Conservation (phyloP, 1,140 invertebrate genomes). For the Procambarus clarkii region DNA sequence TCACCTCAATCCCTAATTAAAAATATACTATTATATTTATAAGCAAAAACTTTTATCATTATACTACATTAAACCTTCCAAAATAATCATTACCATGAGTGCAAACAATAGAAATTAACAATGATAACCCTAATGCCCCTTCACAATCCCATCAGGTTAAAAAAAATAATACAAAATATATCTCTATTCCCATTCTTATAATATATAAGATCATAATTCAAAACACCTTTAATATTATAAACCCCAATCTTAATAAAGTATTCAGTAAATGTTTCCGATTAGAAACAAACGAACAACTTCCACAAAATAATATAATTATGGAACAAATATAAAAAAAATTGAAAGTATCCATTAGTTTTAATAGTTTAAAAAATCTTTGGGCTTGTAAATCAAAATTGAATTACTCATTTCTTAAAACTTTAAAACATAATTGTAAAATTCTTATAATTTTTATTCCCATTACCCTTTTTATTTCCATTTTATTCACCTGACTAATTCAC, state of each 20-base stretch:
- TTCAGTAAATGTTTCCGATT: background rate
- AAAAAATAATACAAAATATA: conserved; percentile 32
- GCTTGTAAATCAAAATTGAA: no score
- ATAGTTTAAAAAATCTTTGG: background rate
- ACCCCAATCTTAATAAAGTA: conserved; percentile 9
- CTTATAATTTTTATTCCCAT: background rate
- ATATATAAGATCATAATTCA: no score
- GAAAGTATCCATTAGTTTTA: background rate
- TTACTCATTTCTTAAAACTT: no score
- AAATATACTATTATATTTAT: background rate
- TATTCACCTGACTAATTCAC: background rate
- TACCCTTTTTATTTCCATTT: no score
- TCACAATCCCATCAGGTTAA: conserved; percentile 8
- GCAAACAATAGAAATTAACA: background rate
- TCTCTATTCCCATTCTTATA: background rate
- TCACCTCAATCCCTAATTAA: background rate
- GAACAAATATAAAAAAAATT: background rate
- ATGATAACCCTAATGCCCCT: conserved; percentile 6
- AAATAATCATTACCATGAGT: conserved; percentile 19
- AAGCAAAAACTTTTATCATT: background rate
- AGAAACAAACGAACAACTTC: background rate
- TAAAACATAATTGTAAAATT: background rate
- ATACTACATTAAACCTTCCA: background rate
- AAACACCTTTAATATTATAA: conserved; percentile 16
- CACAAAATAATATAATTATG: background rate